These are phyloP conservation scores for Acanthosoma haemorrhoidale DNA, from an alignment of 2,888 invertebrate genomes.

Conservation along the genomic window DNA sequence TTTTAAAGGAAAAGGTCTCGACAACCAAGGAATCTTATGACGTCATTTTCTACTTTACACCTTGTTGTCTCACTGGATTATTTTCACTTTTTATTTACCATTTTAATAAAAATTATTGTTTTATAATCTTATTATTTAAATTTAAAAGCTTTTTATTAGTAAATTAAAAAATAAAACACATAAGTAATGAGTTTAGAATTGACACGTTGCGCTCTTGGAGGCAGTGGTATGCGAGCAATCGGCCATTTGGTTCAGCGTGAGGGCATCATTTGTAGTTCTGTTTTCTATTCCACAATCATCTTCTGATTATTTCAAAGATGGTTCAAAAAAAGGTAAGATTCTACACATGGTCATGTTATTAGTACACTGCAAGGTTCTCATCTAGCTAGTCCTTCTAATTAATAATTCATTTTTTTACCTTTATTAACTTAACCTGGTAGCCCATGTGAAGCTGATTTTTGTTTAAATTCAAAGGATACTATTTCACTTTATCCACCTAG, in stretches of 20 bases:
- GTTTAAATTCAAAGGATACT: not conserved
- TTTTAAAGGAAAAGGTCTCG: too few relatives aligned
- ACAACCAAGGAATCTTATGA: too few relatives aligned
- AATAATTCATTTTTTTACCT: not conserved
- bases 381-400: not conserved
- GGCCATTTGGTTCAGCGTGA: slow-evolving; percentile 20
- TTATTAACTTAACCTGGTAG: not conserved
- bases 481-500: not conserved
- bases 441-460: not conserved
- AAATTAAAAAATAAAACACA: too few relatives aligned
- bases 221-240: not conserved
- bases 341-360: not conserved
- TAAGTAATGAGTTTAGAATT: too few relatives aligned
- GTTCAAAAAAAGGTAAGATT: slow-evolving; percentile 33
- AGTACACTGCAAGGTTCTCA: not conserved
- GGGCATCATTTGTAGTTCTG: not conserved
- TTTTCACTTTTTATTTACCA: too few relatives aligned
- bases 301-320: not conserved
- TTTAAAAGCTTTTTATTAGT: too few relatives aligned
- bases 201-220: not conserved
- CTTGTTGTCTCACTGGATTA: too few relatives aligned
- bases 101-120: too few relatives aligned
- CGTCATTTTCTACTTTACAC: too few relatives aligned
- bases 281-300: slow-evolving; percentile 24
- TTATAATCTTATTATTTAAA: too few relatives aligned